These are phyloP conservation scores for Australoheros scitulus DNA, from an alignment of 2,113 vertebrate genomes.

Conservation along the genomic window DNA sequence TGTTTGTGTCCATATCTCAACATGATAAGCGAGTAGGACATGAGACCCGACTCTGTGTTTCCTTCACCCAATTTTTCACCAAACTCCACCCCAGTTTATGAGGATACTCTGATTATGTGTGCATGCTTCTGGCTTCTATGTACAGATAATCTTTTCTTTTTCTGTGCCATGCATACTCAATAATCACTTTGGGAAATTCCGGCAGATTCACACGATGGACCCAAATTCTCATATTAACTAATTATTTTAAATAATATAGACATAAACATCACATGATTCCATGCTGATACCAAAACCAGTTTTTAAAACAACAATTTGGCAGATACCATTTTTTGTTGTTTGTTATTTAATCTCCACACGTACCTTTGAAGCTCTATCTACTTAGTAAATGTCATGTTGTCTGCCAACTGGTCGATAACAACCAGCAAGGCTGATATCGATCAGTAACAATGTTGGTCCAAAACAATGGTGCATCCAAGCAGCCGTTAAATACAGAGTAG, in stretches of 20 bases:
- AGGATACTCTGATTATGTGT: no score
- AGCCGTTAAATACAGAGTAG: background rate
- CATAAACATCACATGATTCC: background rate
- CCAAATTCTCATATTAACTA: background rate
- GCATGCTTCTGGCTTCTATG: background rate
- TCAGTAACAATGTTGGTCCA: background rate
- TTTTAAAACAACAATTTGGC: background rate
- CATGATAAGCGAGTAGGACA: no score
- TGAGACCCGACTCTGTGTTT: no score
- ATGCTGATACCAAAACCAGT: background rate
- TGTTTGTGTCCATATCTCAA: no score
- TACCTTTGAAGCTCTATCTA: background rate
- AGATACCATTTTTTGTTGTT: background rate
- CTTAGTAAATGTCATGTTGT: background rate
- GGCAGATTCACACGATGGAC: background rate
- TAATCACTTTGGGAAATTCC: background rate
- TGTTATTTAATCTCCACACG: background rate
- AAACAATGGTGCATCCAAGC: accelerated
- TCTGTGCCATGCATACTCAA: background rate
- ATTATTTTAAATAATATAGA: background rate
- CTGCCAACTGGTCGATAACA: background rate
- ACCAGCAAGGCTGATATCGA: background rate
- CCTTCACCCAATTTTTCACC: no score
- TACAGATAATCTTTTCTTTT: background rate
- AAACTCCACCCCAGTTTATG: no score